Conservation (phyloP, 2,888 invertebrate genomes). For the Brachypterus glaber region DNA sequence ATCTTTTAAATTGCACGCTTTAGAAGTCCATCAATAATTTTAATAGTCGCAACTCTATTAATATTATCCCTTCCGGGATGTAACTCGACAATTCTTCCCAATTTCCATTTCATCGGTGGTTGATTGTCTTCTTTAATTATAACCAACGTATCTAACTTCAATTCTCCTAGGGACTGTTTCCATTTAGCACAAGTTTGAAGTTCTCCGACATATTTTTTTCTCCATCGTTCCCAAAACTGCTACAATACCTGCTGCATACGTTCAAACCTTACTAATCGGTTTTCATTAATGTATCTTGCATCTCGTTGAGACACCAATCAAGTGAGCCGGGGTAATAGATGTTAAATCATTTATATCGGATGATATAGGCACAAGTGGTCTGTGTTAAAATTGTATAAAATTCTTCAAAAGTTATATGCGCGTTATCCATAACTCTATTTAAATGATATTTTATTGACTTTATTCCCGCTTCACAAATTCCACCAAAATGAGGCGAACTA, state of each 20-base stretch:
- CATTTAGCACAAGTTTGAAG: conserved; percentile 12
- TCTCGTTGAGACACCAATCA: conserved; percentile 18
- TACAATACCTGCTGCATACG: conserved; percentile 12
- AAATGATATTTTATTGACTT: conserved; percentile 15
- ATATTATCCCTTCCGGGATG: not conserved
- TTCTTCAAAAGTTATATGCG: conserved; percentile 14
- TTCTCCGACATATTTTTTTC: conserved; percentile 15
- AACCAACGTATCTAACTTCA: not conserved
- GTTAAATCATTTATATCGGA: conserved; percentile 14
- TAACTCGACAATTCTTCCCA: not conserved
- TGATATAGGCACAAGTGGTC: conserved; percentile 16
- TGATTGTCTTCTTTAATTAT: too few species aligned
- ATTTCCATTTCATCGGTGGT: too few species aligned
- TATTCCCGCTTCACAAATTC: conserved; percentile 13
- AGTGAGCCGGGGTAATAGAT: too few species aligned
- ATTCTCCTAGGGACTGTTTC: not conserved
- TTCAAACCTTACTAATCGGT: conserved; percentile 14
- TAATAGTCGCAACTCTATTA: not conserved
- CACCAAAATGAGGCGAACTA: conserved; percentile 13
- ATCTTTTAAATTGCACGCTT: too few species aligned
- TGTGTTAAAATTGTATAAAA: conserved; percentile 18
- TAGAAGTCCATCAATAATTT: too few species aligned
- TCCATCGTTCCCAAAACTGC: conserved; percentile 16
- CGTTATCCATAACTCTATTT: conserved; percentile 12
- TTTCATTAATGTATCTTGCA: not conserved